Evolutionary conservation across 2,888 invertebrate species (phyloP).

Genomic region (Cantharis rustica): DNA sequence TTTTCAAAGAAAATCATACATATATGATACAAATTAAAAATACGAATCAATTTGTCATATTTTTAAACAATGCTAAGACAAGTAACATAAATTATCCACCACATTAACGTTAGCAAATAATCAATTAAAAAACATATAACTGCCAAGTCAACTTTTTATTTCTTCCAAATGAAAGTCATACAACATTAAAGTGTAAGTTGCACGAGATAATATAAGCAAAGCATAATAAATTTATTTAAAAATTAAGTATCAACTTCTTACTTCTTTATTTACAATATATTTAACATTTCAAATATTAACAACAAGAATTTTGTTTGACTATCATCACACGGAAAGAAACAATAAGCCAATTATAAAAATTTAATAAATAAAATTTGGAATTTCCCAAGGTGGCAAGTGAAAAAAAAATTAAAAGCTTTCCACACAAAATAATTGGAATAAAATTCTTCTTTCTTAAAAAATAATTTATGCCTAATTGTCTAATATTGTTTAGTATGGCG

Average conservation of each 20-base stretch:
- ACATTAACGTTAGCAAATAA: neutral
- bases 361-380: neutral
- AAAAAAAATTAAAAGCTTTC: neutral
- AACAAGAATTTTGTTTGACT: neutral
- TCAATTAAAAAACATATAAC: neutral
- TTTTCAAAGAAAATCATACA: neutral
- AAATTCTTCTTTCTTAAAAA: neutral
- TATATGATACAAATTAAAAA: neutral
- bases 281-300: neutral
- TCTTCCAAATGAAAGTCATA: neutral
- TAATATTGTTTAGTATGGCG: neutral
- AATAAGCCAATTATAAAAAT: neutral
- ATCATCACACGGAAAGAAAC: neutral
- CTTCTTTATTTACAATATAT: neutral
- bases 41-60: neutral
- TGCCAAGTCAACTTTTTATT: neutral
- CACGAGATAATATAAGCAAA: neutral
- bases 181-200: neutral
- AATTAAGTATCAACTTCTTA: neutral
- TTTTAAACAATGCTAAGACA: neutral
- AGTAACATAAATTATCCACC: neutral
- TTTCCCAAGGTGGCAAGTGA: neutral
- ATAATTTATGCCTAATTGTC: neutral
- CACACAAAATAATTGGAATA: neutral
- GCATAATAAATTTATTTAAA: neutral